phyloP scores from a whole-genome alignment of 2,888 invertebrate genomes.

The Uloborus plumipes region DNA sequence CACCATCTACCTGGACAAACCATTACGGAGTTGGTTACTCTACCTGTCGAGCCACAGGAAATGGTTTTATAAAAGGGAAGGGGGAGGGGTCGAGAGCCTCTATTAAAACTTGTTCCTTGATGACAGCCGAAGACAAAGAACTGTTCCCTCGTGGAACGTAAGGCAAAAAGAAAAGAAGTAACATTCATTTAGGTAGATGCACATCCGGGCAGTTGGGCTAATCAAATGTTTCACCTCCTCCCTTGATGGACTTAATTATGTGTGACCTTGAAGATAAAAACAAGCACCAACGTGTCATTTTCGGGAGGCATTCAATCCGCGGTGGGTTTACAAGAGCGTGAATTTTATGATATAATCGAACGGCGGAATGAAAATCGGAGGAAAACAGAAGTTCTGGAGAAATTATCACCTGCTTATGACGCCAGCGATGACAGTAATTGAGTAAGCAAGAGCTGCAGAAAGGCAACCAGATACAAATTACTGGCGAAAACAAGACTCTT shows the following conservation, averaged over 20 bases:
- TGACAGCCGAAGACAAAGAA: conserved; percentile 44
- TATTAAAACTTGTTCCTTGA: conserved; percentile 44
- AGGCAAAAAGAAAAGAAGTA: conserved; percentile 5
- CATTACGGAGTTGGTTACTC: conserved; percentile 11
- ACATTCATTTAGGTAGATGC: conserved; percentile 23
- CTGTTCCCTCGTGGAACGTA: neutral
- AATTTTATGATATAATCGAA: too few species aligned
- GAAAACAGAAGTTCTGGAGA: neutral
- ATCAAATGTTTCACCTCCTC: conserved; percentile 52
- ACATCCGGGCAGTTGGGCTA: conserved; percentile 45
- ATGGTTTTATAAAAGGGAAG: conserved; percentile 31
- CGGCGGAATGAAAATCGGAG: too few species aligned
- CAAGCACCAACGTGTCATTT: conserved; percentile 29
- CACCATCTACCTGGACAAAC: conserved; percentile 6
- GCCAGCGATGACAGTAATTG: neutral
- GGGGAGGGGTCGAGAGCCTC: conserved; percentile 18
- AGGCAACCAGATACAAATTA: too few species aligned
- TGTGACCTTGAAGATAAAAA: conserved; percentile 25
- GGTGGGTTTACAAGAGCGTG: too few species aligned
- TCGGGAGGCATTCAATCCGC: neutral
- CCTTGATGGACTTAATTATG: conserved; percentile 46
- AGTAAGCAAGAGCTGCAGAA: neutral
- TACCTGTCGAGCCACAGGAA: conserved; percentile 49
- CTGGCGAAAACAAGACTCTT: too few species aligned
- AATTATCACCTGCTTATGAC: conserved; percentile 1